phyloP scores from a whole-genome alignment of 2,113 vertebrate species.

The Fulmarus glacialis region DNA sequence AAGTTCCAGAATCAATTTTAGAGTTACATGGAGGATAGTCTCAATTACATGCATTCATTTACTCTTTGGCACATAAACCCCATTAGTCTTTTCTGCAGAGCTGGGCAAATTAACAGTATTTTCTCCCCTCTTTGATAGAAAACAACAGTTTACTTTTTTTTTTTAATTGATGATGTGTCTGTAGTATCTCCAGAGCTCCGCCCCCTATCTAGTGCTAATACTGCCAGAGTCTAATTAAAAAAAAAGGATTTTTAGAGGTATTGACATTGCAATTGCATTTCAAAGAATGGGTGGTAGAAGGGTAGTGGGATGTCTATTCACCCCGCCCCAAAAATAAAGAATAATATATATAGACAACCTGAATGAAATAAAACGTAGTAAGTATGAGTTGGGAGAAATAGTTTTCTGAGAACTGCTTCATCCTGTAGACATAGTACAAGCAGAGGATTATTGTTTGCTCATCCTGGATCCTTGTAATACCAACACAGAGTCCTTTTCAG shows the following conservation, averaged over 20 bases:
- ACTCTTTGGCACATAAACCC: background rate
- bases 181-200: background rate
- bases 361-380: background rate
- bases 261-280: background rate
- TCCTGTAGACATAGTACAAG: background rate
- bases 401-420: background rate
- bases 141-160: background rate
- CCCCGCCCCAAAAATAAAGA: fast-evolving
- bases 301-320: background rate
- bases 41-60: background rate
- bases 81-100: background rate
- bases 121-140: background rate
- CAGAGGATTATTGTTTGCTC: background rate
- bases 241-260: background rate
- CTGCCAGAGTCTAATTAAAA: background rate
- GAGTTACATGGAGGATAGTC: background rate
- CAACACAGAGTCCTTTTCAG: background rate
- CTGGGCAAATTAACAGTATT: background rate
- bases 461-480: background rate
- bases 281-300: background rate
- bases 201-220: background rate
- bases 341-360: background rate
- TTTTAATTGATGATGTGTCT: background rate
- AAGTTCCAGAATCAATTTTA: background rate
- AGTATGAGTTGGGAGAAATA: background rate